These are phyloP conservation scores for Drosophila neotestacea DNA, from an alignment of 2,888 invertebrate species.

Conservation along the genomic window DNA sequence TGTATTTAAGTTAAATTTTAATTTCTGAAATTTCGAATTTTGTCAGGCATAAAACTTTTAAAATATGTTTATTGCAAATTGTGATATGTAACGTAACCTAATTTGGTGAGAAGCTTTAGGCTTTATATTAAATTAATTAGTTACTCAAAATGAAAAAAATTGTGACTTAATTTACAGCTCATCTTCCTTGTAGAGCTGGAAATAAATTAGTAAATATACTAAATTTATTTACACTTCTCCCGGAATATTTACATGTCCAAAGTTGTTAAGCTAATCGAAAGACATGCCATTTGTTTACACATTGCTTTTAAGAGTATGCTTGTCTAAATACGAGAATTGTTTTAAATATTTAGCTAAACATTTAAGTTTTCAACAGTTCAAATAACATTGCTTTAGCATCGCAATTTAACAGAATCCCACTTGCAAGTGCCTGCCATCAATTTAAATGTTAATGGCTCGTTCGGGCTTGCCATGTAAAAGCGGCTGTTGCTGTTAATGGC, in stretches of 20 bases:
- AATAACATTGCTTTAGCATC: slow-evolving; percentile 48
- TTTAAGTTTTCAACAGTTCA: slow-evolving; percentile 2
- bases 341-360: slow-evolving; percentile 13
- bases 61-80: too few species aligned
- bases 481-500: slow-evolving; percentile 67
- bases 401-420: slow-evolving; percentile 29
- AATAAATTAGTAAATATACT: too few species aligned
- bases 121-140: too few species aligned
- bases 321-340: background rate
- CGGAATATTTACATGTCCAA: too few species aligned
- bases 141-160: too few species aligned
- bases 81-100: too few species aligned
- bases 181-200: too few species aligned
- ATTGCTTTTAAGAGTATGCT: background rate
- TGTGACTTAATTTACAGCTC: too few species aligned
- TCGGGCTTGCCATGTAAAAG: slow-evolving; percentile 60
- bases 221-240: too few species aligned
- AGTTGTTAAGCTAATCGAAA: too few species aligned
- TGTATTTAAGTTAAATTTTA: background rate
- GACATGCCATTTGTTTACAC: background rate
- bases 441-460: slow-evolving; percentile 76
- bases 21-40: background rate
- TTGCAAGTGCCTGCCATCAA: slow-evolving; percentile 68
- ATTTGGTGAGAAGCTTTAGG: too few species aligned
- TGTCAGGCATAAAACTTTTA: background rate